Evolutionary conservation across 2,797 vertebrate genomes (phyloP), one percentile per base, ranked within the genome.

Genomic region (Echeneis naucrates): DNA sequence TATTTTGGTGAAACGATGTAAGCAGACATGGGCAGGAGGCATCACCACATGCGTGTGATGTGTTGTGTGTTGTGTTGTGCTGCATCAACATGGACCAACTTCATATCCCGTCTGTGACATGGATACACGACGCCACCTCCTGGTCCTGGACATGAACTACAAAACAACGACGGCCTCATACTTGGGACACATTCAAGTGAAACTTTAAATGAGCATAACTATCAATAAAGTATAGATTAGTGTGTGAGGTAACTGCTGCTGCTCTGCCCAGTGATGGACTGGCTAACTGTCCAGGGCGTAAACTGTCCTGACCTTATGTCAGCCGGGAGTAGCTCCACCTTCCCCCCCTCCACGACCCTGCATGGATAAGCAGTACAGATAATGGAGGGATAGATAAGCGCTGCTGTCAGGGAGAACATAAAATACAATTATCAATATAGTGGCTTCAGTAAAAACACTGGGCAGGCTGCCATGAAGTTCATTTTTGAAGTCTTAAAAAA

Each of bases 61-160:
- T n/a, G n/a, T n/a, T n/a, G n/a, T n/a, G n/a, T n/a, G n/a, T n/a
- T n/a, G 50, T 17, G 12, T 68, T 9, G 11, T 0, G 30, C 52
- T 65, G 30, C 44, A 60, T 40, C 45, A 59, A 10, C 7, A 5
- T 40, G 35, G 47, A 51, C 30, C 35, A 40, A 1, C 16, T 12
- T 33, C 9, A 33, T 11, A 0, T 24, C 0, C 8, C 8, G 35
- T 26, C n/a, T 38, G 1, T 57, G 23, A n/a, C 23, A n/a, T 26
- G 50, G 52, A 32, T 26, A 27, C 51, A 21, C 77, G 64, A 0
- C 64, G 66, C 90, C 87, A 85, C 82, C 92, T 74, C 58, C 44
- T 81, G 90, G 84, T 47, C 27, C 0, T 7, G 33, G 0, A 2
- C 17, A 0, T 24, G 16, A 69, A 88, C 66, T 84, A 79, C 84